A percentile compares a stretch with the other conserved stretches of the same genome.
phyloP scores from a whole-genome alignment of 64 coral and sea anemone species.

The Stichodactyla mertensii region DNA sequence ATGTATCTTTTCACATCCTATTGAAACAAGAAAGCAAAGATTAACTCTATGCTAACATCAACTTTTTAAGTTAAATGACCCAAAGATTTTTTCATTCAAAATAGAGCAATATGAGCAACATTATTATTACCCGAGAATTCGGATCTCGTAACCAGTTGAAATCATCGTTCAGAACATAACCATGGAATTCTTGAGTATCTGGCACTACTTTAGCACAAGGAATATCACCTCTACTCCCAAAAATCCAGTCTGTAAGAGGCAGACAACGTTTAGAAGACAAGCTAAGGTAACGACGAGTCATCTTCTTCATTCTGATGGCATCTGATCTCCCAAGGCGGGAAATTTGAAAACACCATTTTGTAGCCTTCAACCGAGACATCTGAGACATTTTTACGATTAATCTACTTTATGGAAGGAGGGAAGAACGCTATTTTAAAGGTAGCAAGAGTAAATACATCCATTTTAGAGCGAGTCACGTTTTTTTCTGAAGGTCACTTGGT shows the following conservation, averaged over 20 bases:
- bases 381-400: not conserved
- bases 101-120: not conserved
- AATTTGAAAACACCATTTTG: constrained; percentile 16
- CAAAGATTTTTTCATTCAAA: no score
- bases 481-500: not conserved
- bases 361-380: not conserved
- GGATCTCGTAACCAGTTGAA: constrained; percentile 39
- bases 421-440: not conserved
- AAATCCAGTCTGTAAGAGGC: constrained; percentile 22
- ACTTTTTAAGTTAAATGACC: no score
- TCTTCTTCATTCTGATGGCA: not conserved
- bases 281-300: not conserved
- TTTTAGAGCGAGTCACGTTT: not conserved
- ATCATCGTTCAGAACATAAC: constrained; percentile 39
- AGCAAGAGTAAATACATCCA: not conserved
- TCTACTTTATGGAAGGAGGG: not conserved
- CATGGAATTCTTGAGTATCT: constrained; percentile 28
- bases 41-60: no score
- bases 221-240: constrained; percentile 17
- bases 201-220: constrained; percentile 21
- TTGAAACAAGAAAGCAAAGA: not conserved
- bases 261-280: not conserved
- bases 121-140: constrained; percentile 29
- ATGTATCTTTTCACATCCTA: constrained; percentile 48
- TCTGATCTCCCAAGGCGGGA: constrained; percentile 8